phyloP scores from a whole-genome alignment of 2,113 vertebrate genomes.

The Saccopteryx bilineata region DNA sequence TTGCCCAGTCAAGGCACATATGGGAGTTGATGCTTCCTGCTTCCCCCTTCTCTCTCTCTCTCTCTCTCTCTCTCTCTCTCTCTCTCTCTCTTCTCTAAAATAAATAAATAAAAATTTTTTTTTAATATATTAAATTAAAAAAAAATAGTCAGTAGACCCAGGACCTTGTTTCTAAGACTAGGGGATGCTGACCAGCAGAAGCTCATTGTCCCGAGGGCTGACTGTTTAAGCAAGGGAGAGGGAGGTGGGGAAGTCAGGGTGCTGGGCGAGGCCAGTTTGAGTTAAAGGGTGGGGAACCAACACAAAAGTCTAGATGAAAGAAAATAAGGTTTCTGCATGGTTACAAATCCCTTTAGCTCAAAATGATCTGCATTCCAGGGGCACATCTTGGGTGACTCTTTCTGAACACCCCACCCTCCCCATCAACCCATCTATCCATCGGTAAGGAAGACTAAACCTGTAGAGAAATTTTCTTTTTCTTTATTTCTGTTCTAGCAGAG shows the following conservation, averaged over 20 bases:
- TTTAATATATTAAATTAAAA: too few relatives aligned
- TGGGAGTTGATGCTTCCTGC: too few relatives aligned
- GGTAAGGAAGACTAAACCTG: not conserved
- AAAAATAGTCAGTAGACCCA: not conserved
- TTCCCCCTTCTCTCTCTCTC: too few relatives aligned
- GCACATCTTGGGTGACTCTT: not conserved
- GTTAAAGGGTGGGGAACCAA: too few relatives aligned
- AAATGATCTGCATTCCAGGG: not conserved
- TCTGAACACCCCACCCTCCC: not conserved
- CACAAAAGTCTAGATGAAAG: not conserved
- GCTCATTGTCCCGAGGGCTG: not conserved
- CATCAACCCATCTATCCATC: not conserved
- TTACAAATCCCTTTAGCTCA: not conserved
- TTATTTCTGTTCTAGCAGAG: not conserved
- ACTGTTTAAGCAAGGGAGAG: not conserved
- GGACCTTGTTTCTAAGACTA: not conserved
- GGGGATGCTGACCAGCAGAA: not conserved
- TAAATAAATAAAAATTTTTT: too few relatives aligned
- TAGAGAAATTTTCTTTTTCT: not conserved
- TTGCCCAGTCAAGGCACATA: too few relatives aligned
- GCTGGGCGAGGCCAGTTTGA: too few relatives aligned
- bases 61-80: too few relatives aligned
- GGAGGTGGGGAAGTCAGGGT: not conserved
- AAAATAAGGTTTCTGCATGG: not conserved
- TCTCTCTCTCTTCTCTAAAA: too few relatives aligned